Conservation (phyloP, 2,797 vertebrate species). For the Cynodonichthys magdalenae region DNA sequence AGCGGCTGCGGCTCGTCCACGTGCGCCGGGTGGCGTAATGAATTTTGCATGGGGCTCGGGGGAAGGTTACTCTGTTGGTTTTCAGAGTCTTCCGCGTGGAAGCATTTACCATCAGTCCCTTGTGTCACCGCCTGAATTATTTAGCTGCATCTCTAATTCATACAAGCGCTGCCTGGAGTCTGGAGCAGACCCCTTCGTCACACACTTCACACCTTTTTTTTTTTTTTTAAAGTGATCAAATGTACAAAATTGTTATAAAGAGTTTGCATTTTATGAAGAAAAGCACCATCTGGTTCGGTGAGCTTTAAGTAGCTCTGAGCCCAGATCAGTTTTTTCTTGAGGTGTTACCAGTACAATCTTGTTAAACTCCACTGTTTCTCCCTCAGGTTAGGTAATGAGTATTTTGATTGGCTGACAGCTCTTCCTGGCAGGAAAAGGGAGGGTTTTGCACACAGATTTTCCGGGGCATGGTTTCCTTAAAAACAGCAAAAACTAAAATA, state of each 20-base stretch:
- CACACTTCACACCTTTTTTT: slow-evolving; percentile 66
- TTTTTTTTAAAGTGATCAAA: slow-evolving; percentile 6
- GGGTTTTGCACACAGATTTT: slow-evolving; percentile 45
- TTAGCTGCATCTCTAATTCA: slow-evolving; percentile 82
- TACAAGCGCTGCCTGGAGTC: slow-evolving; percentile 57
- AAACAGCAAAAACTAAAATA: slow-evolving; percentile 25
- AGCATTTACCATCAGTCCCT: slow-evolving; percentile 78
- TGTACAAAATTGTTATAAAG: slow-evolving; percentile 10
- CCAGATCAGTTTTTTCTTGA: neutral
- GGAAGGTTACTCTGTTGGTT: slow-evolving; percentile 76
- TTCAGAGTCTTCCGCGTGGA: slow-evolving; percentile 75
- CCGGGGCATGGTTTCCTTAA: slow-evolving; percentile 59
- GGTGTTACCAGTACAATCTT: neutral
- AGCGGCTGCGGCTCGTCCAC: slow-evolving; percentile 45
- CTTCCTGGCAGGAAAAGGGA: slow-evolving; percentile 51
- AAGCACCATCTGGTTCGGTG: neutral
- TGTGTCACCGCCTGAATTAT: slow-evolving; percentile 80
- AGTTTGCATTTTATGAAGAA: neutral
- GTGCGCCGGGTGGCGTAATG: slow-evolving; percentile 54
- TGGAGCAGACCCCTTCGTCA: slow-evolving; percentile 28
- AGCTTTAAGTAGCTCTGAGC: neutral
- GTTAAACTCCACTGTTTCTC: slow-evolving; percentile 20
- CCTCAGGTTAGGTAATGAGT: slow-evolving; percentile 22
- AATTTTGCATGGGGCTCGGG: slow-evolving; percentile 76
- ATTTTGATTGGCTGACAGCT: slow-evolving; percentile 41